phyloP scores from a whole-genome alignment of 2,797 vertebrate genomes.

The Mionectes olivaceus region DNA sequence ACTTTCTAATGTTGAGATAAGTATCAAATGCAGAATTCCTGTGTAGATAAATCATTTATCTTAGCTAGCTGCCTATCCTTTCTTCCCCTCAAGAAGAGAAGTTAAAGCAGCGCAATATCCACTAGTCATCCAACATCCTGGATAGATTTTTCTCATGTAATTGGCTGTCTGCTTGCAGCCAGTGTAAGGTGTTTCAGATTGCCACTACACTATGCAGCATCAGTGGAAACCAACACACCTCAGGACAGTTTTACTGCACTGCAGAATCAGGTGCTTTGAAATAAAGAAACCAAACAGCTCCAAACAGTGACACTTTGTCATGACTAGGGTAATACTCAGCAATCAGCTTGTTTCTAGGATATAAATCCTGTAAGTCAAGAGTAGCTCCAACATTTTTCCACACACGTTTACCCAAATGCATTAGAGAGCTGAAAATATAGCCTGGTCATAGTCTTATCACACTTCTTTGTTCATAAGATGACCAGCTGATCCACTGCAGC shows the following conservation, averaged over 20 bases:
- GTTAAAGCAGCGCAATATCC: not conserved
- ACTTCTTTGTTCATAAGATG: not conserved
- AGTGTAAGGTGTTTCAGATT: not conserved
- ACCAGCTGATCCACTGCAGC: not conserved
- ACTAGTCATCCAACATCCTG: not conserved
- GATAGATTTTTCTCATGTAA: not conserved
- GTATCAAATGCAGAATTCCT: not conserved
- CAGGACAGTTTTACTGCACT: slow-evolving; percentile 59
- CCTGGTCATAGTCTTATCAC: not conserved
- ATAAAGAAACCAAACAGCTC: slow-evolving; percentile 39
- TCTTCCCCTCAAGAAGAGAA: not conserved
- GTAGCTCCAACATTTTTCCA: not conserved
- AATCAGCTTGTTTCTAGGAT: slow-evolving; percentile 35
- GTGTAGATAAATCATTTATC: not conserved
- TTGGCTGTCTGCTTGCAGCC: not conserved
- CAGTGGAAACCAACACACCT: slow-evolving; percentile 43
- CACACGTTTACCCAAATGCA: not conserved
- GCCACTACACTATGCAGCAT: slow-evolving; percentile 21
- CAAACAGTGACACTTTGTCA: not conserved
- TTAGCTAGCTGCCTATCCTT: not conserved
- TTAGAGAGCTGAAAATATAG: not conserved
- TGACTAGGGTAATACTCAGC: not conserved
- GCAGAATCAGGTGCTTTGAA: slow-evolving; percentile 53
- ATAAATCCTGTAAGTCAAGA: not conserved
- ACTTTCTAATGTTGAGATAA: not conserved